These are phyloP conservation scores for Tangara arthus DNA, from an alignment of 2,797 vertebrate genomes.

Conservation along the genomic window DNA sequence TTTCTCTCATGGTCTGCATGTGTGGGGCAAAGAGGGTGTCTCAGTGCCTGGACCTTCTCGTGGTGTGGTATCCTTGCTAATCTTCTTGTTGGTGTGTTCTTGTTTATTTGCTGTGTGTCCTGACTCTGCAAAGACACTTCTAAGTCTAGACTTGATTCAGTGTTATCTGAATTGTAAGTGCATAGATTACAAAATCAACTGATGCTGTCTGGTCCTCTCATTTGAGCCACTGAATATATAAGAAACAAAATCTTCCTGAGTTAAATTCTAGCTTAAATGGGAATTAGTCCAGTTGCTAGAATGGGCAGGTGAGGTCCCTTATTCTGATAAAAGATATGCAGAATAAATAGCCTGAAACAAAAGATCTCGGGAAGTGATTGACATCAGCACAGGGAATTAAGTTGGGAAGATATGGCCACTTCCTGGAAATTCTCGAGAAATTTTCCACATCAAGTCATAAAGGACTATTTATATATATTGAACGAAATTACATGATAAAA, in stretches of 20 bases:
- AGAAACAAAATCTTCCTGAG: neutral
- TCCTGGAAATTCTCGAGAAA: neutral
- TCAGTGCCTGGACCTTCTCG: neutral
- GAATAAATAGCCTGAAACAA: neutral
- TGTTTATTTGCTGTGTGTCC: neutral
- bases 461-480: neutral
- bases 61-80: no score
- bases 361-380: neutral
- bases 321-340: neutral
- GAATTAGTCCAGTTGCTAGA: neutral
- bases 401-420: neutral
- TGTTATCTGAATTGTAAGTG: neutral
- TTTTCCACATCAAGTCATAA: neutral
- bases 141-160: neutral
- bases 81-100: neutral
- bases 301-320: neutral
- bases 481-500: neutral
- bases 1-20: neutral
- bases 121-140: neutral
- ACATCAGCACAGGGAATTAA: neutral
- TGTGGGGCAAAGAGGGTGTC: neutral
- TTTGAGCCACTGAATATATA: neutral
- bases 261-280: neutral
- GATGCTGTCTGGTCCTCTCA: neutral
- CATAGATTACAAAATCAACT: neutral